These are phyloP conservation scores for Heliothis peltigera DNA, from an alignment of 2,888 invertebrate genomes.

Conservation along the genomic window DNA sequence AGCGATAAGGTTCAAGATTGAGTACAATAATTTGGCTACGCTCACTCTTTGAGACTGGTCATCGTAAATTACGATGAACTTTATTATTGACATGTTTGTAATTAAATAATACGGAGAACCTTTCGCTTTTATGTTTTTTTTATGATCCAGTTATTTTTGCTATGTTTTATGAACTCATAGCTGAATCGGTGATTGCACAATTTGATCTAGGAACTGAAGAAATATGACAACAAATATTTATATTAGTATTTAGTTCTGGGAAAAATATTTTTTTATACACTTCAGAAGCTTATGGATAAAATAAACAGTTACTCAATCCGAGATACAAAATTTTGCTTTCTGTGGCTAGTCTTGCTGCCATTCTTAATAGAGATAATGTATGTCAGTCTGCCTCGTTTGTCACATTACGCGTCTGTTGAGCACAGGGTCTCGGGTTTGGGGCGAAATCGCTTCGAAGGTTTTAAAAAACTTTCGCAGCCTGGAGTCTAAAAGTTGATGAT, in stretches of 20 bases:
- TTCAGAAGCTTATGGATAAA: no score
- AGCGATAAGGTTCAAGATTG: slow-evolving; percentile 18
- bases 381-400: no score
- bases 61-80: slow-evolving; percentile 39
- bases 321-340: no score
- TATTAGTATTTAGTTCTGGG: neutral
- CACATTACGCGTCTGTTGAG: no score
- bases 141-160: slow-evolving; percentile 6
- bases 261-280: no score
- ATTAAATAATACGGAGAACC: slow-evolving; percentile 34
- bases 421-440: no score
- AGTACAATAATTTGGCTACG: neutral
- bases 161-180: neutral
- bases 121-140: slow-evolving; percentile 13
- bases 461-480: no score
- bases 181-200: neutral
- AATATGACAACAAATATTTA: slow-evolving; percentile 5
- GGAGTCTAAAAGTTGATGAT: no score
- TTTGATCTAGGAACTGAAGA: slow-evolving; percentile 8
- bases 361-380: no score
- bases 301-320: no score
- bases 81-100: slow-evolving; percentile 50
- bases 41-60: slow-evolving; percentile 7
- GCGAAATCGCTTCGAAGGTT: no score
- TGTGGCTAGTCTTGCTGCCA: no score